Evolutionary conservation across 2,888 invertebrate species (phyloP).

Genomic region (Chironomus tentans): DNA sequence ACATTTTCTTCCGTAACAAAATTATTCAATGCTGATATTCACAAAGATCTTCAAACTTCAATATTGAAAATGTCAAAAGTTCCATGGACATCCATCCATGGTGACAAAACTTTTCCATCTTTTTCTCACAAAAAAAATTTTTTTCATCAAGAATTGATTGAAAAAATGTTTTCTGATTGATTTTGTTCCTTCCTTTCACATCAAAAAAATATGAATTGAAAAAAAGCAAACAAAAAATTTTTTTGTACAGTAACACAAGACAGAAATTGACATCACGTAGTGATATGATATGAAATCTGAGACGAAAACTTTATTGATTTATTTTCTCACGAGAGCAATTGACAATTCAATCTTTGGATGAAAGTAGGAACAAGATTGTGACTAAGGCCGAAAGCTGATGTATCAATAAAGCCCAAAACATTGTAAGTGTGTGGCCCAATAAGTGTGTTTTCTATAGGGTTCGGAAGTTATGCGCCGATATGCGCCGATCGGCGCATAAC

Average conservation of each 20-base stretch:
- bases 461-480: too few relatives aligned
- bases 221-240: neutral
- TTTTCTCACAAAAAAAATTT: too few relatives aligned
- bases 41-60: neutral
- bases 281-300: neutral
- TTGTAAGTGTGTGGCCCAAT: too few relatives aligned
- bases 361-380: neutral
- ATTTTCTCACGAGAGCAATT: neutral
- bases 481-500: too few relatives aligned
- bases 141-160: neutral
- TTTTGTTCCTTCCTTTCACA: neutral
- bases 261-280: neutral
- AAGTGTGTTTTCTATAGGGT: too few relatives aligned
- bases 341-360: neutral
- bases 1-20: too few relatives aligned
- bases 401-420: too few relatives aligned
- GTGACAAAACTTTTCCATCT: too few relatives aligned
- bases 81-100: neutral
- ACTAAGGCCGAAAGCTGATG: too few relatives aligned
- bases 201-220: neutral
- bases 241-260: neutral
- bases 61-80: neutral
- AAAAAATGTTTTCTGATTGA: neutral
- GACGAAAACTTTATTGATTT: neutral
- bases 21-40: neutral